These are phyloP conservation scores for Lymantria dispar DNA, from an alignment of 2,888 invertebrate genomes.

Conservation along the genomic window DNA sequence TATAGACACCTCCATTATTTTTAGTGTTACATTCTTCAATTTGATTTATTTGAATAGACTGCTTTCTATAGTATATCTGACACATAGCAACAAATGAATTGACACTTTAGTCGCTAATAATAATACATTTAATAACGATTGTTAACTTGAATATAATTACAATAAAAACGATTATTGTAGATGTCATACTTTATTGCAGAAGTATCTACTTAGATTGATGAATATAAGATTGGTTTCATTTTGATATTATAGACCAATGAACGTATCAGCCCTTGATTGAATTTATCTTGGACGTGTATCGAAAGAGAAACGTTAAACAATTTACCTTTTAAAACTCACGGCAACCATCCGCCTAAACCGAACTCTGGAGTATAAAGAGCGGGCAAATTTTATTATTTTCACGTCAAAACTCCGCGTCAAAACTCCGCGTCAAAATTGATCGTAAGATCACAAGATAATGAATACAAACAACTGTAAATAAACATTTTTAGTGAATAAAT, in stretches of 20 bases:
- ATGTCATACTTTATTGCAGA: no score
- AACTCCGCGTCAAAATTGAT: constrained; percentile 23
- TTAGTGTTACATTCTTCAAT: no score
- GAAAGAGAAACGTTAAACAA: constrained; percentile 39
- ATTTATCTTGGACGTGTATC: constrained; percentile 26
- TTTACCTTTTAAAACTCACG: constrained; percentile 36
- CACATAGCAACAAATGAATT: no score
- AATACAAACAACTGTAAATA: constrained; percentile 28
- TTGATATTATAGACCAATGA: background rate
- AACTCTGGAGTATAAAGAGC: constrained; percentile 23
- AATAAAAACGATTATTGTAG: no score
- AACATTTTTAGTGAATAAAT: background rate
- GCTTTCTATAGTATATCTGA: no score
- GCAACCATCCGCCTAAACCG: constrained; percentile 7
- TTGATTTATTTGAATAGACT: no score
- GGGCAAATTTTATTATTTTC: constrained; percentile 36
- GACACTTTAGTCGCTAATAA: no score
- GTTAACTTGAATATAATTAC: no score
- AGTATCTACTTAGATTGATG: no score
- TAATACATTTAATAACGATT: no score
- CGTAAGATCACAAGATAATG: constrained; percentile 19
- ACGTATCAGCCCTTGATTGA: constrained; percentile 21
- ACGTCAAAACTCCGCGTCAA: constrained; percentile 15
- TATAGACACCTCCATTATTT: no score
- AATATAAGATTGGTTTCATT: no score